A percentile compares a stretch with the other conserved stretches of the same genome.
These are phyloP conservation scores for Girardinichthys multiradiatus DNA, from an alignment of 2,113 vertebrate species.

Conservation along the genomic window DNA sequence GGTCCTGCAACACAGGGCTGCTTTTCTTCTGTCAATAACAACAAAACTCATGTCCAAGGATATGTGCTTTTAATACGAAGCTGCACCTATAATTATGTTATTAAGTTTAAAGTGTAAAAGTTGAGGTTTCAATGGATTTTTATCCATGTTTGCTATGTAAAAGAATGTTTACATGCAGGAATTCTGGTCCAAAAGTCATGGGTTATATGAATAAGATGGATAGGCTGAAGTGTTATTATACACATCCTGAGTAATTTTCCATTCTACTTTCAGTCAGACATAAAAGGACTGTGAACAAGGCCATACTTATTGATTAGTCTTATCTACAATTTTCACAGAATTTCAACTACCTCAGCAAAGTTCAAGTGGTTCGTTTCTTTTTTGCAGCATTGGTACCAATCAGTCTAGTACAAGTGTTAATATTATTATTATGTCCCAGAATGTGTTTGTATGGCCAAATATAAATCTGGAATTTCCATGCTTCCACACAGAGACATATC, in stretches of 20 bases:
- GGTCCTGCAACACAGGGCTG: no score
- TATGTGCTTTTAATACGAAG: no score
- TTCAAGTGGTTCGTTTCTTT: slow-evolving; percentile 34
- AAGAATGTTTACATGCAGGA: no score
- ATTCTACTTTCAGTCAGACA: neutral
- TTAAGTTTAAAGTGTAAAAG: no score
- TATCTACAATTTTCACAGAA: slow-evolving; percentile 38
- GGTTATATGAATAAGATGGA: no score
- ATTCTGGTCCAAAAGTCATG: no score
- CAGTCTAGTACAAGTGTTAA: slow-evolving; percentile 6
- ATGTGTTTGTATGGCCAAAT: slow-evolving; percentile 5
- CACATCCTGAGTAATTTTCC: slow-evolving; percentile 18
- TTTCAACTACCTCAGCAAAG: slow-evolving; percentile 11
- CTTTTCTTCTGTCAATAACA: no score
- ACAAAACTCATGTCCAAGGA: no score
- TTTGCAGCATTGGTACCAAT: slow-evolving; percentile 10
- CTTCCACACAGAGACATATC: slow-evolving; percentile 11
- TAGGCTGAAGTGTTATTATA: slow-evolving; percentile 4
- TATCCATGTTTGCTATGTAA: no score
- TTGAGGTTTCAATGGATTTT: no score
- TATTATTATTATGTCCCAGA: neutral
- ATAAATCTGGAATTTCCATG: neutral
- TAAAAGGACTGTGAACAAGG: slow-evolving; percentile 39
- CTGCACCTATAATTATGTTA: no score
- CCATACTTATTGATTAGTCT: slow-evolving; percentile 51